Conservation (phyloP, 2,113 vertebrate genomes). For the Tetrax tetrax region DNA sequence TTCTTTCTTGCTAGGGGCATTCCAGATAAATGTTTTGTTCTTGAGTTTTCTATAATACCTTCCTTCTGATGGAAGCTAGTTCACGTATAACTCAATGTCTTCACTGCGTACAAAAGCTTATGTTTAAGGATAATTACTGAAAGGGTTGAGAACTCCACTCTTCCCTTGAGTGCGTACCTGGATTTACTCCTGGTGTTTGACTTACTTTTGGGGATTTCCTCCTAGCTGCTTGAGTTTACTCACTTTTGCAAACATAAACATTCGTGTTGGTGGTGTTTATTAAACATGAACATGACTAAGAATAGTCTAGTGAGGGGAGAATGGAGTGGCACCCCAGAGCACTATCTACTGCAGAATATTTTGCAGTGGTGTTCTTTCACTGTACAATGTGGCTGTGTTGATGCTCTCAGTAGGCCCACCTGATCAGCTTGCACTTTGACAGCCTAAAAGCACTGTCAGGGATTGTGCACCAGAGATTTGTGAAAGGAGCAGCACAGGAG, state of each 20-base stretch:
- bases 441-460: not conserved
- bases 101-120: not conserved
- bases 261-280: not conserved
- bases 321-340: not conserved
- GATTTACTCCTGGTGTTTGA: not conserved
- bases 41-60: not conserved
- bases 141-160: not conserved
- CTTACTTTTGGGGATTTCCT: not conserved
- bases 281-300: not conserved
- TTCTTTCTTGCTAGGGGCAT: not conserved
- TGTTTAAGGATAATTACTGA: not conserved
- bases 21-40: not conserved
- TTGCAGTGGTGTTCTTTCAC: not conserved
- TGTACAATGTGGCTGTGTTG: not conserved
- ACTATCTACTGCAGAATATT: not conserved
- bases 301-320: not conserved
- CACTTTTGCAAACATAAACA: not conserved
- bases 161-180: not conserved
- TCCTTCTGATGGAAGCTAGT: not conserved
- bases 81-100: not conserved
- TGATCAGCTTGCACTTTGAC: not conserved
- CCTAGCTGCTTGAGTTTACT: not conserved
- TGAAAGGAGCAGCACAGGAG: not conserved
- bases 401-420: not conserved
- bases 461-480: not conserved